These are phyloP conservation scores for Laothoe populi DNA, from an alignment of 2,888 invertebrate species.

Conservation along the genomic window DNA sequence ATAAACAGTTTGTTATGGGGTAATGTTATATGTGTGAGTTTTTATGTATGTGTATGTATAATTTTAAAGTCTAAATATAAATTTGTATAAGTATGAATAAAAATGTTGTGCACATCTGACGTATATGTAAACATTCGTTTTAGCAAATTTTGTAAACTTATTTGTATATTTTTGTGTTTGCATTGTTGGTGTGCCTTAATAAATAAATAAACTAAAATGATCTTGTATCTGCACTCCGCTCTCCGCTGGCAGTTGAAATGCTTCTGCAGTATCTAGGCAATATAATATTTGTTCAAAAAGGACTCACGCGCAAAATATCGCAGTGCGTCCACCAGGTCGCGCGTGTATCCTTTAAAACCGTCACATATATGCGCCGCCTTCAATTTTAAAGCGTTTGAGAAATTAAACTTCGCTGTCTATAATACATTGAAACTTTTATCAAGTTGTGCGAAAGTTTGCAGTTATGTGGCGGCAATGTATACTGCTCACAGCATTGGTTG, in stretches of 20 bases:
- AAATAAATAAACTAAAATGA: no score
- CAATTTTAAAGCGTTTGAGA: neutral
- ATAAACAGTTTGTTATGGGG: no score
- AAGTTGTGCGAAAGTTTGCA: neutral
- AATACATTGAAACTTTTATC: neutral
- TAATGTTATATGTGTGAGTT: no score
- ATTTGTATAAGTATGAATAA: no score
- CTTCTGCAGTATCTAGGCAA: neutral
- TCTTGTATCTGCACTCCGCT: neutral
- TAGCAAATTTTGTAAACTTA: no score
- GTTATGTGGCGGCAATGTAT: slow-evolving; percentile 21
- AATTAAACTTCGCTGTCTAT: neutral
- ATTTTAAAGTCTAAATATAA: no score
- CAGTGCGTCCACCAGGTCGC: neutral
- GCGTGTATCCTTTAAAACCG: neutral
- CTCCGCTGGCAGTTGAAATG: neutral
- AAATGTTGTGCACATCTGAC: no score
- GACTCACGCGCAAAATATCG: slow-evolving; percentile 12
- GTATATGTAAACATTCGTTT: no score
- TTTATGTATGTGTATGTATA: no score
- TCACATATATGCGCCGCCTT: neutral
- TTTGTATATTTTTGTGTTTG: no score
- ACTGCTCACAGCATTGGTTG: neutral
- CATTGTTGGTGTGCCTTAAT: no score
- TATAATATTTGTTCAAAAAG: slow-evolving; percentile 14